Evolutionary conservation across 2,113 vertebrate species (phyloP).

Genomic region (Poecile atricapillus): DNA sequence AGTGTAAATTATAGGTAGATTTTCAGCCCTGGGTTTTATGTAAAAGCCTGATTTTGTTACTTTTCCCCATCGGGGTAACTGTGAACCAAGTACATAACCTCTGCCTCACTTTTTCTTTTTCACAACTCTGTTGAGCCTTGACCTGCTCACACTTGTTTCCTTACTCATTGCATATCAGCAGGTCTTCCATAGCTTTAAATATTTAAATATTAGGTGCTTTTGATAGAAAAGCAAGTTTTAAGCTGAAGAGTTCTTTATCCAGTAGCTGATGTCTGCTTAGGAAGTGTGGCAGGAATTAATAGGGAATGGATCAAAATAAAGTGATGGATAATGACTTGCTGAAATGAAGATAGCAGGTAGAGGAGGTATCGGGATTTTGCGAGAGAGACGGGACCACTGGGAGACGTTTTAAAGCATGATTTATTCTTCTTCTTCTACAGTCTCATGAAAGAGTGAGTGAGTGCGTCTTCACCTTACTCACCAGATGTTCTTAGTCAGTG

Average conservation of each 20-base stretch:
- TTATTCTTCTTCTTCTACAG: too few species aligned
- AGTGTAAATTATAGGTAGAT: neutral
- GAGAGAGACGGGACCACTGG: too few species aligned
- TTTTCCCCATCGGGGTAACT: neutral
- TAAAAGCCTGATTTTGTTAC: neutral
- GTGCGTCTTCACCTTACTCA: too few species aligned
- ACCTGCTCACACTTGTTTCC: neutral
- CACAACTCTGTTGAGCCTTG: neutral
- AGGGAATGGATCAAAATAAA: neutral
- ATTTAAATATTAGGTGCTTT: neutral
- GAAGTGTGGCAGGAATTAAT: neutral
- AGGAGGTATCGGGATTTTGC: neutral
- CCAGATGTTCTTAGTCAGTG: too few species aligned
- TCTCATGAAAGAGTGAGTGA: too few species aligned
- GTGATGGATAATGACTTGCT: neutral
- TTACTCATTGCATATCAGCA: neutral
- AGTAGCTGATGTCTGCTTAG: neutral
- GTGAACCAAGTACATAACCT: neutral
- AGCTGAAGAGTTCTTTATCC: neutral
- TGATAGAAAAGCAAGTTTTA: neutral
- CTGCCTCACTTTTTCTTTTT: neutral
- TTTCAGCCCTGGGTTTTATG: neutral
- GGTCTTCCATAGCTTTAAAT: neutral
- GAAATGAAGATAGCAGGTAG: neutral
- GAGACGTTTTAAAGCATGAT: too few species aligned